phyloP scores from a whole-genome alignment of 2,888 invertebrate genomes.

The Athalia rosae region DNA sequence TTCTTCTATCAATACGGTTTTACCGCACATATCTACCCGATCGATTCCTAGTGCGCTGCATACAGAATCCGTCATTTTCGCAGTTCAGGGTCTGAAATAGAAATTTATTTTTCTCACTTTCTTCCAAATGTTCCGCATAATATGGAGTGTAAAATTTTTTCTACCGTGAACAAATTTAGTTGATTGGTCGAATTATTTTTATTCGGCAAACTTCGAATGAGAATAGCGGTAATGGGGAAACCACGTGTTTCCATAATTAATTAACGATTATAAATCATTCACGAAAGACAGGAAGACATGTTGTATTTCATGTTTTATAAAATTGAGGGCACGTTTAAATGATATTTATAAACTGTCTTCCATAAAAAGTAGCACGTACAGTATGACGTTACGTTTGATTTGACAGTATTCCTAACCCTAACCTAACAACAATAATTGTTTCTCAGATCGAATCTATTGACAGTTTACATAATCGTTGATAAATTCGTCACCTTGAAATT shows the following conservation, averaged over 20 bases:
- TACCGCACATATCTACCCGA: slow-evolving; percentile 75
- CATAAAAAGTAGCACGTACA: not conserved
- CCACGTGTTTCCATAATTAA: slow-evolving; percentile 18
- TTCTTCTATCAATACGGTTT: slow-evolving; percentile 82
- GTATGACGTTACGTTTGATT: not conserved
- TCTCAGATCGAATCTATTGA: not conserved
- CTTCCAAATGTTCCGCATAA: not conserved
- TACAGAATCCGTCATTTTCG: slow-evolving; percentile 79
- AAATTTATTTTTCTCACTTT: not conserved
- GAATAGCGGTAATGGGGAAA: not conserved
- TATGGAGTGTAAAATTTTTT: not conserved
- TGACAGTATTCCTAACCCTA: slow-evolving; percentile 29
- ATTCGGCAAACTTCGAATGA: too few species aligned
- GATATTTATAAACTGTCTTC: not conserved
- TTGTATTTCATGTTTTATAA: not conserved
- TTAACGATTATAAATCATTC: not conserved
- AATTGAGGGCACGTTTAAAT: not conserved
- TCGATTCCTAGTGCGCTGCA: slow-evolving; percentile 81
- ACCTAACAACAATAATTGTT: slow-evolving; percentile 3
- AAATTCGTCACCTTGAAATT: slow-evolving; percentile 21
- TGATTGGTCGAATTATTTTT: not conserved
- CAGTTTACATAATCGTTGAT: slow-evolving; percentile 18
- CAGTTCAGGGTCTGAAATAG: not conserved
- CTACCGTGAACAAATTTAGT: not conserved
- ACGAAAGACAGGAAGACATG: not conserved